A percentile compares a stretch with the other conserved stretches of the same genome.
phyloP scores from a whole-genome alignment of 2,113 vertebrate genomes.

The Serinus canaria region DNA sequence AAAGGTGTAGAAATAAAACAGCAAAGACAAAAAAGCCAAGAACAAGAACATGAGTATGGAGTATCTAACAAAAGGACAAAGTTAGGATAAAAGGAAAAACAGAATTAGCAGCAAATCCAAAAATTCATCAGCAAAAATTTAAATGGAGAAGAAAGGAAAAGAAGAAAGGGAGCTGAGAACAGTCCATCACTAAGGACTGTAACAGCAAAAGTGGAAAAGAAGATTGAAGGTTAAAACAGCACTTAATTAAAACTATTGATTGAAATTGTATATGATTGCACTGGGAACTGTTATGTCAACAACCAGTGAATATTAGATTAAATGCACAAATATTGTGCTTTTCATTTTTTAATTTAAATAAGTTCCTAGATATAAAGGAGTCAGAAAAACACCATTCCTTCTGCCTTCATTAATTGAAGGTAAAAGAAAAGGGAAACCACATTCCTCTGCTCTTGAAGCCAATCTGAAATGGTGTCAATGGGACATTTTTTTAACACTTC shows the following conservation, averaged over 20 bases:
- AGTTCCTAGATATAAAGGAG: not conserved
- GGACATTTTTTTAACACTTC: not conserved
- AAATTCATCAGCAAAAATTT: not conserved
- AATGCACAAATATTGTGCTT: not conserved
- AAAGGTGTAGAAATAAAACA: not conserved
- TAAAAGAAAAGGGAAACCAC: not conserved
- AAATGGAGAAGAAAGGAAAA: not conserved
- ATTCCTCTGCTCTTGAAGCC: not conserved
- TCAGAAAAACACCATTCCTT: not conserved
- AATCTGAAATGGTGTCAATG: not conserved
- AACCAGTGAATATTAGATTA: not conserved
- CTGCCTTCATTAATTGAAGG: not conserved
- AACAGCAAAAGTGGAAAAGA: not conserved
- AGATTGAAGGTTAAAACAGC: not conserved
- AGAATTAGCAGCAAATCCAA: not conserved
- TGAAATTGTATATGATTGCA: not conserved
- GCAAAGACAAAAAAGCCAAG: not conserved
- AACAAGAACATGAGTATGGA: not conserved
- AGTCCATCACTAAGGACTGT: not conserved
- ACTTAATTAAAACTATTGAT: slow-evolving; percentile 23
- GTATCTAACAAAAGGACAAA: not conserved
- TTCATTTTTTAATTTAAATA: not conserved
- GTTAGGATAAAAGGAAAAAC: not conserved
- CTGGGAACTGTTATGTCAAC: not conserved
- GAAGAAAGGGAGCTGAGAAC: not conserved